phyloP scores from a whole-genome alignment of 2,888 invertebrate species.

The Lapara coniferarum region DNA sequence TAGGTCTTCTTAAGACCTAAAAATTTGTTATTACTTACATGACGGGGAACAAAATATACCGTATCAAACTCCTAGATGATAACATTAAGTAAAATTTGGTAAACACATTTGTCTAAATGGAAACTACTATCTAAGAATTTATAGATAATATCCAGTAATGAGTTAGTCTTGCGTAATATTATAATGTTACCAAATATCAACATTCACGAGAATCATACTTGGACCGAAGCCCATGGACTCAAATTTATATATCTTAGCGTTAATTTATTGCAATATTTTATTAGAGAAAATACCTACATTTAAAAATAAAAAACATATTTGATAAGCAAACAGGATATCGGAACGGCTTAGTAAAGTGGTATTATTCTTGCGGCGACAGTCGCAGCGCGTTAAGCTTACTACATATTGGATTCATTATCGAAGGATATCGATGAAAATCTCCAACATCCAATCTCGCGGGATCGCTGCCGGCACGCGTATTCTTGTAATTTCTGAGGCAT shows the following conservation, averaged over 20 bases:
- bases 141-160: background rate
- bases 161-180: constrained; percentile 11
- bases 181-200: constrained; percentile 15
- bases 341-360: constrained; percentile 43
- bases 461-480: constrained; percentile 74
- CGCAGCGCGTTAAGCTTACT: constrained; percentile 63
- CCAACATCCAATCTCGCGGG: constrained; percentile 79
- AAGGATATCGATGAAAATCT: constrained; percentile 77
- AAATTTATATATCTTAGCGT: constrained; percentile 40
- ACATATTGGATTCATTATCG: constrained; percentile 79
- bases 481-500: constrained; percentile 83
- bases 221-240: constrained; percentile 40
- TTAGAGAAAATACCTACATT: constrained; percentile 17
- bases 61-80: no score
- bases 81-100: no score
- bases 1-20: no score
- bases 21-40: no score
- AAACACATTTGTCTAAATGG: no score
- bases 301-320: constrained; percentile 36
- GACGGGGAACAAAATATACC: no score
- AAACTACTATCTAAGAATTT: no score
- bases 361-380: constrained; percentile 53
- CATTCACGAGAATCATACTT: constrained; percentile 33
- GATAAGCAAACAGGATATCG: constrained; percentile 32
- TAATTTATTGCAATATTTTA: constrained; percentile 42